Evolutionary conservation across 2,113 vertebrate genomes (phyloP).

Genomic region (Prionailurus viverrinus): DNA sequence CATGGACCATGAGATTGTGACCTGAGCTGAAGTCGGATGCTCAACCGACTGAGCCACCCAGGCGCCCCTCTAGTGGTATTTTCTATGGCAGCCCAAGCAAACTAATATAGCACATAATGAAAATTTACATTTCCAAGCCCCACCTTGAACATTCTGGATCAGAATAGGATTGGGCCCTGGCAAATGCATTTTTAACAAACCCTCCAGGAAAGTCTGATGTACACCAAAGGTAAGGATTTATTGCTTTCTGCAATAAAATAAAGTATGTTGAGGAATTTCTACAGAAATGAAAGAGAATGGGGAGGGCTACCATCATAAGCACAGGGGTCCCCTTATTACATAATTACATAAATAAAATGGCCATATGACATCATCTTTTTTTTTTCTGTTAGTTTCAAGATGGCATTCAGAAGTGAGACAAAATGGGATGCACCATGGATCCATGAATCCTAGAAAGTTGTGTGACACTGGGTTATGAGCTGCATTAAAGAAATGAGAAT

Average conservation of each 20-base stretch:
- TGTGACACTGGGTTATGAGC: background rate
- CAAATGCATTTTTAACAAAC: background rate
- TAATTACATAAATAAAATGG: no score
- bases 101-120: background rate
- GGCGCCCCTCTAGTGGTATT: background rate
- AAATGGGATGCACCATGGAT: background rate
- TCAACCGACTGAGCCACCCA: no score
- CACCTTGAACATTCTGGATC: background rate
- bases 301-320: background rate
- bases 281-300: background rate
- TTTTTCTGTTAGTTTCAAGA: background rate
- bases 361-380: background rate
- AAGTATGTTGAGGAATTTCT: background rate
- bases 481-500: background rate
- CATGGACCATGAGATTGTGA: no score
- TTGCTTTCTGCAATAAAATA: background rate
- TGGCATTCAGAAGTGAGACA: background rate
- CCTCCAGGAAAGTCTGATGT: background rate
- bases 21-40: no score
- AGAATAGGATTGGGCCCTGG: background rate
- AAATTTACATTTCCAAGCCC: background rate
- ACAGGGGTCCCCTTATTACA: background rate
- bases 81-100: background rate
- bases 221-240: background rate
- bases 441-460: background rate